These are phyloP conservation scores for Zoanthus sansibaricus DNA, from an alignment of 92 coral and sea anemone genomes.

Conservation along the genomic window DNA sequence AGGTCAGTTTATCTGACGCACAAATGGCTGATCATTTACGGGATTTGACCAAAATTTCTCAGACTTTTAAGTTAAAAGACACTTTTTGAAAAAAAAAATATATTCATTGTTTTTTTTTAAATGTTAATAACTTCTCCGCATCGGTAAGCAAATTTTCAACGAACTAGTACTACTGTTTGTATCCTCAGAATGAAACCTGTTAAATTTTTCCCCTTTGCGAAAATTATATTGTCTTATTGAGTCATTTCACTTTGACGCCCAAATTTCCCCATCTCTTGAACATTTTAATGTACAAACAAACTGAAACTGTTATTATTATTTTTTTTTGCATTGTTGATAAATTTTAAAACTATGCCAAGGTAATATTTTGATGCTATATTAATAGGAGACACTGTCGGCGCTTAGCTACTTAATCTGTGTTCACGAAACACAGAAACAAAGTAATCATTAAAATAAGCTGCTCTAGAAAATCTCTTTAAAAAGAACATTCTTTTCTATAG, in stretches of 20 bases:
- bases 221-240: no score
- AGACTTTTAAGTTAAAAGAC: no score
- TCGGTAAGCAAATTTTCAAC: no score
- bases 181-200: neutral
- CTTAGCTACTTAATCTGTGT: slow-evolving; percentile 12
- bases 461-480: neutral
- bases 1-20: slow-evolving; percentile 47
- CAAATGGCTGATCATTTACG: slow-evolving; percentile 26
- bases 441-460: neutral
- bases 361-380: slow-evolving; percentile 6
- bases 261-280: neutral
- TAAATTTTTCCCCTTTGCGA: neutral
- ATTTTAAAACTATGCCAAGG: neutral
- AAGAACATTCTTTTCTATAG: neutral
- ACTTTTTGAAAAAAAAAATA: neutral
- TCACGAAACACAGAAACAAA: slow-evolving; percentile 1
- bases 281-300: neutral
- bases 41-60: slow-evolving; percentile 29
- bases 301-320: neutral
- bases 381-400: neutral
- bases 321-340: neutral
- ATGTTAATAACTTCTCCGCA: neutral
- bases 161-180: neutral
- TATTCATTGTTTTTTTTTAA: neutral
- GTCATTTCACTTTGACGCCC: neutral